Evolutionary conservation across 1,140 invertebrate genomes (phyloP), one percentile per base, ranked within the genome.

Genomic region (Oreohelix idahoensis): DNA sequence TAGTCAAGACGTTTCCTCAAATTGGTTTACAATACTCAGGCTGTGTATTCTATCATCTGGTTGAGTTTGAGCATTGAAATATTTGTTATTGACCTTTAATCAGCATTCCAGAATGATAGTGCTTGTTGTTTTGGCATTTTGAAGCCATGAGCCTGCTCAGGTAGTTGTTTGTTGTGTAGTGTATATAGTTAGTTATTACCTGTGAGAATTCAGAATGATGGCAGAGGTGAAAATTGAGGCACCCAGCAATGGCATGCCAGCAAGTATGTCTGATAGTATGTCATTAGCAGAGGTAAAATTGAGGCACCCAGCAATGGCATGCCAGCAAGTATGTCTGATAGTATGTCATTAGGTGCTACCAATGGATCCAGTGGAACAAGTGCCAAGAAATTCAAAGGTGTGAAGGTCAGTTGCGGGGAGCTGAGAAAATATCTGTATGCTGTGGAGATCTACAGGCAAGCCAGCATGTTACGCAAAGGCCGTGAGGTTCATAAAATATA

Each of bases 401-500:
- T 85, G 11, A 88, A 90, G 84, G 88, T 91, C 35, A 82, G 86
- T 26, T 91, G 90, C 84, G 86, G 86, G 45, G 87, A 87, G 36
- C 85, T 91, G 53, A 88, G 89, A 42, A 86, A 86, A 35, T 91
- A 90, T 70, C 81, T 91, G 1, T 90, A 90, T 39, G 85, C 87
- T 26, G 74, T 91, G 45, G 85, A 89, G 17, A 89, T 87, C 23
- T 91, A 90, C 66, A 85, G 89, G 29, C 85, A 89, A 73, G 89
- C 89, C 32, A 89, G 88, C 83, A 91, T 91, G 90, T 84, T 91
- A 11, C 84, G 90, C 5, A 91, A 91, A 82, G 90, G 90, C 23
- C 73, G 90, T 32, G 90, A 91, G 77, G 90, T 91, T 2, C 90
- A 91, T 83, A 89, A 90, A 79, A 90, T 91, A 29, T 91, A 91